Evolutionary conservation across 2,888 invertebrate species (phyloP), one percentile per base, ranked within the genome.

Genomic region (Philonicus albiceps): DNA sequence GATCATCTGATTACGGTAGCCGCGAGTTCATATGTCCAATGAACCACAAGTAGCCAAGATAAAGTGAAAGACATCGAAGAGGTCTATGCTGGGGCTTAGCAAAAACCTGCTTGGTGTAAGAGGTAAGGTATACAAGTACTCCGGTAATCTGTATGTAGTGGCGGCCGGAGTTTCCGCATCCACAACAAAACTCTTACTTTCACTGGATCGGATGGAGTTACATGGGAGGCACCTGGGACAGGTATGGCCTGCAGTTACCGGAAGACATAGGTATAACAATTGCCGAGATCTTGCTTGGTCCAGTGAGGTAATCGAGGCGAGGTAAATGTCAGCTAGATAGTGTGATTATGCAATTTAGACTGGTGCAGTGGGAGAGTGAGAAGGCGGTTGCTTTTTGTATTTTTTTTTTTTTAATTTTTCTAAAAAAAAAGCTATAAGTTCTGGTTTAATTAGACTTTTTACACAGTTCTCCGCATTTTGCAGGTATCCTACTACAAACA

Each of bases 381-480:
- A 64, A 64, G 64, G 64, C 64, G 31, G 74, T 74, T 30, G 19
- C 19, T 34, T 74, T 49, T 22, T 74, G 74, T 19, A 34, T 43
- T 13, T 73, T 73, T 30, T 34, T 30, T 34, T 37, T 34, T 74
- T 31, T 37, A 31, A 74, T 53, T 30, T 30, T 80, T 80, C 80
- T 80, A 80, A 49, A 80, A 64, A n/a, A 53, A 80, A 80, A 80
- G 80, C 80, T 80, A 80, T 31, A 80, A n/a, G 19, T 80, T 40
- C 49, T 80, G 80, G 30, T 80, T 80, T 80, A 80, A 37, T 78
- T 37, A 64, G 49, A 80, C 80, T 80, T 49, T 80, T 80, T 80
- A 80, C 80, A 80, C 80, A 80, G 43, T 80, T 80, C 30, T 80
- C 53, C 80, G 49, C 49, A 40, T 53, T 49, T 30, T 76, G 40